Evolutionary conservation across 2,113 vertebrate species (phyloP), one percentile per base, ranked within the genome.

Genomic region (Etia nguti): DNA sequence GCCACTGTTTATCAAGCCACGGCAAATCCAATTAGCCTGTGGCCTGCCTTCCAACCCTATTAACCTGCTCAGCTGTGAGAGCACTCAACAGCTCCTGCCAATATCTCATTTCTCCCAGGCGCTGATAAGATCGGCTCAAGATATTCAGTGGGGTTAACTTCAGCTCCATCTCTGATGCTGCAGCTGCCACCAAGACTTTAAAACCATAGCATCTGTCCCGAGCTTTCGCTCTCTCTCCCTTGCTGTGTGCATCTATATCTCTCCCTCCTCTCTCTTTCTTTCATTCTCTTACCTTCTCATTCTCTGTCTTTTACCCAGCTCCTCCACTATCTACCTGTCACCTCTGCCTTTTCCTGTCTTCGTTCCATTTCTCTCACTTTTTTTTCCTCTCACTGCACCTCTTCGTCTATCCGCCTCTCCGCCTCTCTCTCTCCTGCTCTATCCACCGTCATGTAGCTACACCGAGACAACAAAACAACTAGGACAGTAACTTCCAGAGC

Each of bases 11-110:
- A 97, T 98, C 97, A 97, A 97, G 96, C 96, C 96, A 94, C 95
- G 95, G 96, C 97, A 98, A 99, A 99, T 99, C 98, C 98, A 99
- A 99, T 99, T 98, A 99, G 98, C 97, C 95, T 92, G 96, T 94
- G 97, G 97, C 97, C 97, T 96, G 95, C 97, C 98, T 97, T 97
- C 97, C 97, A 96, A 97, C 97, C 98, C 96, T 97, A 97, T 98
- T 98, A 98, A 98, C 98, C 98, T 96, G 97, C 98, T 98, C 97
- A 96, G 97, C 97, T 97, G 97, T 96, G 96, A 97, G 97, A 96
- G 95, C 96, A 96, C 97, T 97, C 96, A 96, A 95, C 97, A 95
- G 97, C 95, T 96, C 95, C 97, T 97, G 98, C 98, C 98, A 97
- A 98, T 98, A 98, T 98, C 98, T 98, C 97, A 99, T 99, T 98